A percentile compares a stretch with the other conserved stretches of the same genome.
Evolutionary conservation across 2,797 vertebrate genomes (phyloP).

Genomic region (Cryptoprocta ferox): DNA sequence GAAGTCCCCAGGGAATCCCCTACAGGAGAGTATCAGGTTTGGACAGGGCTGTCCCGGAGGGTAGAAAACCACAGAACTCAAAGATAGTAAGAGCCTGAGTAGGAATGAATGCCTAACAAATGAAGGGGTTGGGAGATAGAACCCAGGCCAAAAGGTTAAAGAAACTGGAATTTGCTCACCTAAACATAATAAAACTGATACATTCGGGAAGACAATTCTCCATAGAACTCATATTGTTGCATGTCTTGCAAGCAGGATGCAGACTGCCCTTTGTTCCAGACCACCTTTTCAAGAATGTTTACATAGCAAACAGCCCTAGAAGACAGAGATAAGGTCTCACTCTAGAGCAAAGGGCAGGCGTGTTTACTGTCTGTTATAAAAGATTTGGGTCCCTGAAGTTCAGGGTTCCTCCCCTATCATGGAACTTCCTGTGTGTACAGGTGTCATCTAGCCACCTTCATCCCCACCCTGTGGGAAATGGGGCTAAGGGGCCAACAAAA

Average conservation of each 20-base stretch:
- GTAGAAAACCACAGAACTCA: neutral
- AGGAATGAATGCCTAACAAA: neutral
- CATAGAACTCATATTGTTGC: neutral
- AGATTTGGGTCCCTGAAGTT: neutral
- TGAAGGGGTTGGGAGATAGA: neutral
- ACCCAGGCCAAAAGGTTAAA: neutral
- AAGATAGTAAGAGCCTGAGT: neutral
- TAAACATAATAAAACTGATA: neutral
- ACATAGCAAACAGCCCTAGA: neutral
- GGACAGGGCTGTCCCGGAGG: neutral
- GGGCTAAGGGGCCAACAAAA: neutral
- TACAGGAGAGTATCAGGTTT: neutral
- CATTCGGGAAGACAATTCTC: neutral
- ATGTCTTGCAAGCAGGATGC: neutral
- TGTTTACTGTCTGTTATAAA: conserved; percentile 3
- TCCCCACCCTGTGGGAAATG: neutral
- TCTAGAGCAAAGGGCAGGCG: neutral
- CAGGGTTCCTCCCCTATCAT: neutral
- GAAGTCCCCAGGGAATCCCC: neutral
- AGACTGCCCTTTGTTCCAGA: neutral
- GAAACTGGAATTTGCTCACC: neutral
- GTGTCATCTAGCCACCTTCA: neutral
- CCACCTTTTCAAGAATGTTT: neutral
- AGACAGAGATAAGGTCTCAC: neutral
- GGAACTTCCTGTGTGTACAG: neutral